Percentiles rank a stretch among this genome's conserved stretches.
Evolutionary conservation across 2,888 invertebrate species (phyloP).

Genomic region (Lumbricus terrestris): DNA sequence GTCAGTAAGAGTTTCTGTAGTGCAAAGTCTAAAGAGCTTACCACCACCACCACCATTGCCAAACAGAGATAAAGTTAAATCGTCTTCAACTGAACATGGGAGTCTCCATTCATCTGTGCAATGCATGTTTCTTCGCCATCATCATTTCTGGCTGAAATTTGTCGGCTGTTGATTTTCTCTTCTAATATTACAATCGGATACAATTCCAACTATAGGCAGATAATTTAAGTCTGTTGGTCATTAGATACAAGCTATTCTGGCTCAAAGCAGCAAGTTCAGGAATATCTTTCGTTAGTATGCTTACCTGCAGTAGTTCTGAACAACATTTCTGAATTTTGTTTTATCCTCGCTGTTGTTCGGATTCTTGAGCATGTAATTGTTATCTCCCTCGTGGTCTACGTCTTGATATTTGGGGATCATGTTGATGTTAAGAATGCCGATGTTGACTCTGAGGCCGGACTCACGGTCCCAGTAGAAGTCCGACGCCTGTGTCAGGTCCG

Average conservation of each 20-base stretch:
- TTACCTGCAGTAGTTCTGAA: conserved; percentile 52
- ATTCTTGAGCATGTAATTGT: conserved; percentile 24
- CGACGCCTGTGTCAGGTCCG: conserved; percentile 48
- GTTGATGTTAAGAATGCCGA: conserved; percentile 23
- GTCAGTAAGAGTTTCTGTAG: no score
- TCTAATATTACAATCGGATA: no score
- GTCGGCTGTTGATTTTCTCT: no score
- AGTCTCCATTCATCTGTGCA: no score
- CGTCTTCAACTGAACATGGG: no score
- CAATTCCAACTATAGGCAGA: not conserved
- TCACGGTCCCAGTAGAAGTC: conserved; percentile 51
- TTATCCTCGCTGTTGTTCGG: conserved; percentile 42
- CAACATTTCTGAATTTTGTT: conserved; percentile 43
- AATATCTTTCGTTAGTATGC: not conserved
- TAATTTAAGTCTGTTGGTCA: not conserved
- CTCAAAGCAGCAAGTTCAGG: not conserved
- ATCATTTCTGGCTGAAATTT: no score
- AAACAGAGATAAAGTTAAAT: no score
- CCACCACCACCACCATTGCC: no score
- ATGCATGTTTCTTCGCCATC: no score
- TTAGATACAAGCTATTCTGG: not conserved
- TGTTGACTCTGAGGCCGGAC: conserved; percentile 48
- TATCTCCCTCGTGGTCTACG: conserved; percentile 24
- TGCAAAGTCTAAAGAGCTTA: no score
- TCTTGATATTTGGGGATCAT: conserved; percentile 21